These are phyloP conservation scores for Pterophyllum scalare DNA, from an alignment of 2,113 vertebrate genomes.

Conservation along the genomic window DNA sequence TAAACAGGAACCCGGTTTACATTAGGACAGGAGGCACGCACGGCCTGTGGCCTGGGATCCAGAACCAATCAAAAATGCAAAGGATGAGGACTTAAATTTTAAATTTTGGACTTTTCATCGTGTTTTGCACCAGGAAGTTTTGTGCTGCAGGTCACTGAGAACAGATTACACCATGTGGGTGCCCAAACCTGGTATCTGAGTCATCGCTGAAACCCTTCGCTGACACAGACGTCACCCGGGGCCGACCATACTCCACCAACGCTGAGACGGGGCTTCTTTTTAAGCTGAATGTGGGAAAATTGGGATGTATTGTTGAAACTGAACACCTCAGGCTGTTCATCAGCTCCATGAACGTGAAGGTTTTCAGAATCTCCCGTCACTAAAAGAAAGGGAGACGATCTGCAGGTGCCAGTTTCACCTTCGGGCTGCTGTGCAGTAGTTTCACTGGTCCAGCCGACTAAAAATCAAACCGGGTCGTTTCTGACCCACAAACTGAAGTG, in stretches of 20 bases:
- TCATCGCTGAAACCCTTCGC: neutral
- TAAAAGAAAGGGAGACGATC: neutral
- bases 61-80: fast-evolving
- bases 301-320: neutral
- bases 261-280: neutral
- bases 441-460: neutral
- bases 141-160: neutral
- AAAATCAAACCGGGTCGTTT: neutral
- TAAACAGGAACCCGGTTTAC: neutral
- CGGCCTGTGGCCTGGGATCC: fast-evolving
- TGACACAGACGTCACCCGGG: neutral
- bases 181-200: neutral
- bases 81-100: neutral
- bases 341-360: neutral
- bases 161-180: neutral
- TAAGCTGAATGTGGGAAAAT: neutral
- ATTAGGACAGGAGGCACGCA: neutral
- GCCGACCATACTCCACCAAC: fast-evolving
- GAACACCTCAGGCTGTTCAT: neutral
- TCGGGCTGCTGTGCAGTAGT: fast-evolving
- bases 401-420: neutral
- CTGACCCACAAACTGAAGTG: neutral
- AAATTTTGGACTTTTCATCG: neutral
- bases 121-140: neutral
- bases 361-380: neutral